phyloP scores from a whole-genome alignment of 2,888 invertebrate species.

The Mimas tiliae region DNA sequence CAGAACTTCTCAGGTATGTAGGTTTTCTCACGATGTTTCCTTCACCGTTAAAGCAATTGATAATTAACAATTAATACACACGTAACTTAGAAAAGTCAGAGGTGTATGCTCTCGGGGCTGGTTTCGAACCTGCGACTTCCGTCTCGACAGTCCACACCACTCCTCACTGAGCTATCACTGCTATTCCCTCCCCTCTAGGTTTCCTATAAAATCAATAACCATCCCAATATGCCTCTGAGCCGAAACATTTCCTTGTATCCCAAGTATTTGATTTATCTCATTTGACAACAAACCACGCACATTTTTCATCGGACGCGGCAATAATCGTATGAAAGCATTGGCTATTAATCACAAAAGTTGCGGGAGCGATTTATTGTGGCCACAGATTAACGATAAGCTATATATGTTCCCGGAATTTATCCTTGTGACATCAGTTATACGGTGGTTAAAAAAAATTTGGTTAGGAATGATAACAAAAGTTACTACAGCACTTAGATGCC shows the following conservation, averaged over 20 bases:
- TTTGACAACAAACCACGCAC: slow-evolving; percentile 37
- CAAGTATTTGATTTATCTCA: slow-evolving; percentile 38
- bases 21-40: too few relatives aligned
- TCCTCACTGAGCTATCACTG: too few relatives aligned
- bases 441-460: neutral
- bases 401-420: slow-evolving; percentile 48
- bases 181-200: too few relatives aligned
- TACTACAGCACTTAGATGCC: too few relatives aligned
- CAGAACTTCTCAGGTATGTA: too few relatives aligned
- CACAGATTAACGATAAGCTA: slow-evolving; percentile 64
- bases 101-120: too few relatives aligned
- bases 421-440: slow-evolving; percentile 45
- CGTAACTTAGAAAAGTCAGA: too few relatives aligned
- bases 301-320: slow-evolving; percentile 51
- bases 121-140: too few relatives aligned
- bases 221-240: slow-evolving; percentile 29
- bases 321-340: slow-evolving; percentile 52
- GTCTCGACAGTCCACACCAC: too few relatives aligned
- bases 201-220: slow-evolving; percentile 11
- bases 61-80: too few relatives aligned
- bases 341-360: slow-evolving; percentile 67
- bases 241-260: slow-evolving; percentile 27
- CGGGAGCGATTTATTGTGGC: slow-evolving; percentile 58
- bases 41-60: too few relatives aligned
- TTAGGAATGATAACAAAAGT: neutral